phyloP scores from a whole-genome alignment of 2,113 vertebrate genomes.

The Antennarius striatus region DNA sequence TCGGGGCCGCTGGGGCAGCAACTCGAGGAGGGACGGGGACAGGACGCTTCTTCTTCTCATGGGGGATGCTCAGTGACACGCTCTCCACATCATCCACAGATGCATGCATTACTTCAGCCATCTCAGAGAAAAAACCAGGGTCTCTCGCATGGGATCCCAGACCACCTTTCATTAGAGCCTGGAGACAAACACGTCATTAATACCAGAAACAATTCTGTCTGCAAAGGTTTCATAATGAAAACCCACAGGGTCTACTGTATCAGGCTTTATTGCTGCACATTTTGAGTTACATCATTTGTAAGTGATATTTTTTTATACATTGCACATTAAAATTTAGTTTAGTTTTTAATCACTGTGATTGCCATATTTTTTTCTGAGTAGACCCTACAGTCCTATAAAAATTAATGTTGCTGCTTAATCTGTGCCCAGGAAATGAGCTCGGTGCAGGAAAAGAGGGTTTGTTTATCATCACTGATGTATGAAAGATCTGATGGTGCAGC shows the following conservation, averaged over 20 bases:
- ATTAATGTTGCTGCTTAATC: no score
- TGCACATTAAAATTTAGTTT: no score
- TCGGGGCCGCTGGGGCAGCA: slow-evolving; percentile 6
- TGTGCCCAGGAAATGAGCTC: no score
- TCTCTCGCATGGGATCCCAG: slow-evolving; percentile 78
- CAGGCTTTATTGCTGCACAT: background rate
- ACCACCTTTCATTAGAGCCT: slow-evolving; percentile 84
- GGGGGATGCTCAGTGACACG: slow-evolving; percentile 76
- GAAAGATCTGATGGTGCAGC: no score
- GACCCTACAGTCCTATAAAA: no score
- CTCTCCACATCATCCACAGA: slow-evolving; percentile 79
- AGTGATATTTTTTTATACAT: background rate
- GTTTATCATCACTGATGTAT: no score
- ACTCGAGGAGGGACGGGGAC: slow-evolving; percentile 57
- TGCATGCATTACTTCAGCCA: slow-evolving; percentile 81
- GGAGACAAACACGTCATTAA: slow-evolving; percentile 4
- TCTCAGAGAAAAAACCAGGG: slow-evolving; percentile 72
- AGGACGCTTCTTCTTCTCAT: slow-evolving; percentile 68
- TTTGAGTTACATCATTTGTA: background rate
- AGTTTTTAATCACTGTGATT: no score
- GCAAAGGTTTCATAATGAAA: background rate
- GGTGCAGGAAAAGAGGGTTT: no score
- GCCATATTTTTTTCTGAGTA: no score
- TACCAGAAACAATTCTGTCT: background rate
- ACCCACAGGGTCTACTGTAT: background rate